Evolutionary conservation across 2,888 invertebrate genomes (phyloP), one percentile per base, ranked within the genome.

Genomic region (Notodonta ziczac): DNA sequence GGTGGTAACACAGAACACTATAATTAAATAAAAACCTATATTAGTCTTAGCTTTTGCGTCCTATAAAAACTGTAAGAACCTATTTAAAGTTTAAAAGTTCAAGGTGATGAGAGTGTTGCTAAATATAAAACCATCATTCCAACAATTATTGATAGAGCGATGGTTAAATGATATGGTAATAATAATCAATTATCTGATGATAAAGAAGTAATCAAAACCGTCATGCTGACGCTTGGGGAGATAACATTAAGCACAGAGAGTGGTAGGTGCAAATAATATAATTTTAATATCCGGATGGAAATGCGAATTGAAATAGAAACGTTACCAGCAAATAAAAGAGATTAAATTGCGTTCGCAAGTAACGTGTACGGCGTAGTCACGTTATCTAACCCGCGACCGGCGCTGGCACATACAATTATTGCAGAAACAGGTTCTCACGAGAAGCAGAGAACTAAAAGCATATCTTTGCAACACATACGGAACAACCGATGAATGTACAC

Each of bases 341-440:
- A 24, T 24, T 24, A 48, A 4, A 48, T 48, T 52, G 32, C 32
- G 24, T 39, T 50, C 53, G 60, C 32, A 35, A 54, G 46, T 42
- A 56, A 57, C 58, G 54, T 48, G 46, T 53, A 58, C 52, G 44
- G 40, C 60, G 59, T 55, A 63, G 67, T 55, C 57, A 62, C 50
- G 57, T 67, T 67, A 74, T 67, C 66, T 67, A 61, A 74, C 65
- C 61, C 66, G 60, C 62, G 65, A 64, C 61, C 60, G 60, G 63
- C 13, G 13, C 52, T 32, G 32, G 52, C 52, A 64, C 58, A 61
- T 62, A 68, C 63, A 79, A 78, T 74, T 67, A 74, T 58, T 56
- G 60, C 56, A 58, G 63, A 62, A 76, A 73, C 75, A 68, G 67
- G 72, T 81, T 81, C 83, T 71, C 83, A 73, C 66, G 70, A 70